Evolutionary conservation across 2,113 vertebrate genomes (phyloP), one percentile per base, ranked within the genome.

Genomic region (Thunnus thynnus): DNA sequence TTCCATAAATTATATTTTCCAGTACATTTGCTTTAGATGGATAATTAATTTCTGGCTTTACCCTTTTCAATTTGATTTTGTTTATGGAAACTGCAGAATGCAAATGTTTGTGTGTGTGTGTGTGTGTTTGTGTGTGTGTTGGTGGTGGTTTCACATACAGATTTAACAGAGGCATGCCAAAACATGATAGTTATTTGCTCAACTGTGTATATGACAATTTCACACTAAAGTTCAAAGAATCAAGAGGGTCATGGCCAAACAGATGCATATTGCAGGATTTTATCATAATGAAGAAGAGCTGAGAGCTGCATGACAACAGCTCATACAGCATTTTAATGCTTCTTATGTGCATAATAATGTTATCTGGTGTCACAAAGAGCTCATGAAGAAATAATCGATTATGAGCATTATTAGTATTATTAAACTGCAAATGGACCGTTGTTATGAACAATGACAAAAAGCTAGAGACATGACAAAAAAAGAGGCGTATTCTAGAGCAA

Each of bases 1-100:
- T 94, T 93, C 95, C 95, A 96, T 97, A 97, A 98, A 99, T 98
- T 97, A 96, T 96, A 97, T 98, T 99, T 99, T 98, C 96, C 95
- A 86, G 94, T 97, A 98, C 97, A 99, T 97, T 98, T 97, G 92
- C 95, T 96, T 95, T 95, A 93, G 97, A 97, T 95, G 96, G 96
- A 95, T 98, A 97, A 99, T 99, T 98, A 97, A 98, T 98, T 98
- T 96, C 95, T 95, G 94, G 95, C 96, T 93, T 96, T 96, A 95
- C 94, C 91, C 93, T 94, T 97, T 96, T 96, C 94, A 94, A 94
- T 97, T 96, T 95, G 94, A 95, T 95, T 96, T 96, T 96, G 87
- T 91, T 92, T 88, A 88, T 88, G 80, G 79, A 93, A 92, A 92
- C 80, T 80, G 80, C 84, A 82, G 69, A 91, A 89, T 84, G 88